Conservation (phyloP, 2,797 vertebrate genomes). For the Enteromius afrohamiltoni region DNA sequence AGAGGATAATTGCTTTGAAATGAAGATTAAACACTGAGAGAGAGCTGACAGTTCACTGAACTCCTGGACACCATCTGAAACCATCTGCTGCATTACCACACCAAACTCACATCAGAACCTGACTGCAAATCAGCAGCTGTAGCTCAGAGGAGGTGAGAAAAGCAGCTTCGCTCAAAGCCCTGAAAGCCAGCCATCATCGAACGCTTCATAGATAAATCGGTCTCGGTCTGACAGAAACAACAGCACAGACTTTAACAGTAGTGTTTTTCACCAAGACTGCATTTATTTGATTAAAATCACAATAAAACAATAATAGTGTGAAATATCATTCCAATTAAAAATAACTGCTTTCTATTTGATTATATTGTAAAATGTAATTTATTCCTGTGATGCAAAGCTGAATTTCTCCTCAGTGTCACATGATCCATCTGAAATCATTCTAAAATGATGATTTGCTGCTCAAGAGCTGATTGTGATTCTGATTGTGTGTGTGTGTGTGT, state of each 20-base stretch:
- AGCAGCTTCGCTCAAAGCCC: background rate
- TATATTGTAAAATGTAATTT: too few species aligned
- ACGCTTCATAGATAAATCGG: background rate
- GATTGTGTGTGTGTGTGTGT: too few species aligned
- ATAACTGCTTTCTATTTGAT: too few species aligned
- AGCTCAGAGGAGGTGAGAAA: background rate
- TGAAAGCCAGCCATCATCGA: background rate
- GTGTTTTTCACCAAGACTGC: background rate
- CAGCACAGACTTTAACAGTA: background rate
- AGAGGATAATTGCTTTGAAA: conserved; percentile 13
- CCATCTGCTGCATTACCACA: background rate
- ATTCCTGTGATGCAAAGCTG: too few species aligned
- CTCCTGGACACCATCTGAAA: conserved; percentile 13
- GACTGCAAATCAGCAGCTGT: conserved; percentile 7
- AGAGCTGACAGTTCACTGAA: conserved; percentile 19
- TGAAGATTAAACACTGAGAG: conserved; percentile 3
- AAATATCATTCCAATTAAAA: background rate
- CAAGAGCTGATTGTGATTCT: too few species aligned
- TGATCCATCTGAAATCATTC: too few species aligned
- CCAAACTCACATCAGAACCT: conserved; percentile 1
- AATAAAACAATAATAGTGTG: background rate
- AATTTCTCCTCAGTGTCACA: too few species aligned
- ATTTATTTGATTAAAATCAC: background rate
- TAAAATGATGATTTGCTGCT: too few species aligned
- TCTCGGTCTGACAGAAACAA: background rate